phyloP scores from a whole-genome alignment of 1,140 invertebrate genomes.

The Ladona fulva region DNA sequence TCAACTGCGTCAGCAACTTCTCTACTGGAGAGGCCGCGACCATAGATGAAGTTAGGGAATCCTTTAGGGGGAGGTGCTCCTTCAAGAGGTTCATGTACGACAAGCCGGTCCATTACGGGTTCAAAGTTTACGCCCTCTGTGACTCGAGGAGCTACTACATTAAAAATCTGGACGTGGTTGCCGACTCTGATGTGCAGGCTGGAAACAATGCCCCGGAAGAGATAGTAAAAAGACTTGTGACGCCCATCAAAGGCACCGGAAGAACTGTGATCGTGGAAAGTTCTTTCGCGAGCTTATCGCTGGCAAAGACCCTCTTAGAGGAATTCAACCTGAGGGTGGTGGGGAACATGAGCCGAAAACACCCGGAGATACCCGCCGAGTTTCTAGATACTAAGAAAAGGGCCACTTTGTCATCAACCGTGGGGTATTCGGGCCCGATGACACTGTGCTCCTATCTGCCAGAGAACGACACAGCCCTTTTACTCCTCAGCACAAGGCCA shows the following conservation, averaged over 20 bases:
- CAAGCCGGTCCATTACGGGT: neutral
- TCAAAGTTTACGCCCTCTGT: constrained; percentile 6
- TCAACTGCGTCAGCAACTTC: constrained; percentile 32
- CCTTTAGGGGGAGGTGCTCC: constrained; percentile 6
- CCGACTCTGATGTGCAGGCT: neutral
- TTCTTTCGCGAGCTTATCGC: neutral
- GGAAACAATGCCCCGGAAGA: neutral
- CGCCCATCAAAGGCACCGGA: neutral
- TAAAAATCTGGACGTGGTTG: neutral
- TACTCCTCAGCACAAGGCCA: constrained; percentile 11
- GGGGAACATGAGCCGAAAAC: neutral
- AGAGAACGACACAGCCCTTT: neutral
- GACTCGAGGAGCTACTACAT: neutral
- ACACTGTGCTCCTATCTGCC: neutral
- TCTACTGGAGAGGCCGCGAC: neutral
- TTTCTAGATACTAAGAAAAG: neutral
- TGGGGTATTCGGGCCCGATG: neutral
- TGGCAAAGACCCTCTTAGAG: neutral
- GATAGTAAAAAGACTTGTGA: neutral
- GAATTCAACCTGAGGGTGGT: neutral
- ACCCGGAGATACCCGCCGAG: neutral
- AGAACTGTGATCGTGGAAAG: neutral
- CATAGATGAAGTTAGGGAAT: constrained; percentile 7
- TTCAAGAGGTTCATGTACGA: neutral
- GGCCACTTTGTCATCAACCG: no score